phyloP scores from a whole-genome alignment of 2,113 vertebrate genomes.

The Podocnemis expansa region DNA sequence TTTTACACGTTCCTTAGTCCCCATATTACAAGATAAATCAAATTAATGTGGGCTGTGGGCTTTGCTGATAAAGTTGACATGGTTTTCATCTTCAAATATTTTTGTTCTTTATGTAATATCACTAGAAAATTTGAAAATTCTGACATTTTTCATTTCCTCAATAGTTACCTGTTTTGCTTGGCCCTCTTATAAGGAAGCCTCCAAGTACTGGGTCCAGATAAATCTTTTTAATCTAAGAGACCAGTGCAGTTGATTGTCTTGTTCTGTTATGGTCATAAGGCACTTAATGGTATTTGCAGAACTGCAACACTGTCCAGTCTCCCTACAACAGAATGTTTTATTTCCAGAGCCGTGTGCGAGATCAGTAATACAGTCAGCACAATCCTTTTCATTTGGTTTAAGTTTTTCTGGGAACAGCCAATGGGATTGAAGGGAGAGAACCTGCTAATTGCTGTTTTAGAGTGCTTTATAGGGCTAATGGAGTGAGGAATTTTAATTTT shows the following conservation, averaged over 20 bases:
- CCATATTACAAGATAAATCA: neutral
- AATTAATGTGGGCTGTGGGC: neutral
- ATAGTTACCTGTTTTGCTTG: constrained; percentile 6
- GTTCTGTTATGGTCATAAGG: neutral
- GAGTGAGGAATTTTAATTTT: constrained; percentile 21
- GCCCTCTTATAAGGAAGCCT: neutral
- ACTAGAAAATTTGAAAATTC: constrained; percentile 7
- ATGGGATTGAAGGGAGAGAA: neutral
- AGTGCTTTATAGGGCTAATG: neutral
- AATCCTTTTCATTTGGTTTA: neutral
- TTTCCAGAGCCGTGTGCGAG: neutral
- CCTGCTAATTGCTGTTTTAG: constrained; percentile 18
- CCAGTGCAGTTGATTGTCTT: neutral
- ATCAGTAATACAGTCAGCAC: neutral
- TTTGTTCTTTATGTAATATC: neutral
- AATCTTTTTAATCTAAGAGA: neutral
- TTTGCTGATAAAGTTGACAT: neutral
- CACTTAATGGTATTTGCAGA: neutral
- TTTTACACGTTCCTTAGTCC: neutral
- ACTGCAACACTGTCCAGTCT: neutral
- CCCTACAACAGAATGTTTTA: neutral
- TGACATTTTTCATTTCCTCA: neutral
- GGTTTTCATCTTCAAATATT: neutral
- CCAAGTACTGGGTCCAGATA: neutral
- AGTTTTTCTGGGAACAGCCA: neutral